Percentiles rank a stretch among this genome's conserved stretches.
These are phyloP conservation scores for Palythoa heliodiscus DNA, from an alignment of 92 coral and sea anemone species.

Conservation along the genomic window DNA sequence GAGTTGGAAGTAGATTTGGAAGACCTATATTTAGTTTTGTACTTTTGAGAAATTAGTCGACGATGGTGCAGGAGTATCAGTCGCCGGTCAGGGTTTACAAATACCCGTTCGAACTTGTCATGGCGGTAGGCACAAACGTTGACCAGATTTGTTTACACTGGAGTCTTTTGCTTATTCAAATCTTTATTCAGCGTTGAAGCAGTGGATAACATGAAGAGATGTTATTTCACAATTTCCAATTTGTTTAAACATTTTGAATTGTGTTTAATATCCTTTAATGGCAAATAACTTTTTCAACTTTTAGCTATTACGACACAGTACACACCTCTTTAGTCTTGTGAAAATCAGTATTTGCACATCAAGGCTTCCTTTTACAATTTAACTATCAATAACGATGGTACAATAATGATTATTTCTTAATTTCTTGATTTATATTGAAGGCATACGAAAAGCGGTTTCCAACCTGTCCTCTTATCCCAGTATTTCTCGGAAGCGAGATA, in stretches of 20 bases:
- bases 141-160: slow-evolving; percentile 11
- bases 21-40: background rate
- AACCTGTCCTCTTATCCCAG: slow-evolving; percentile 94
- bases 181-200: background rate
- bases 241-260: background rate
- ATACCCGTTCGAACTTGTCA: slow-evolving; percentile 96
- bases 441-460: slow-evolving; percentile 99
- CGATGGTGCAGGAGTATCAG: slow-evolving; percentile 99
- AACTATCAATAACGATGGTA: background rate
- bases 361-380: background rate
- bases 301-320: background rate
- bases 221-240: background rate
- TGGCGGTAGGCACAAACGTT: slow-evolving; percentile 84
- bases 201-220: background rate
- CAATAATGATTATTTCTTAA: background rate
- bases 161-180: background rate
- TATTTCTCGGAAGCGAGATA: slow-evolving; percentile 94
- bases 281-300: background rate
- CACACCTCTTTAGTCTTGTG: background rate
- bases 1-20: background rate
- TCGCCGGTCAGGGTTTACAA: slow-evolving; percentile 99
- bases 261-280: background rate
- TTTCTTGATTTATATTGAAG: slow-evolving; percentile 46
- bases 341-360: slow-evolving; percentile 1
- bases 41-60: background rate